phyloP scores from a whole-genome alignment of 2,888 invertebrate species.

The Cataglyphis albicans region DNA sequence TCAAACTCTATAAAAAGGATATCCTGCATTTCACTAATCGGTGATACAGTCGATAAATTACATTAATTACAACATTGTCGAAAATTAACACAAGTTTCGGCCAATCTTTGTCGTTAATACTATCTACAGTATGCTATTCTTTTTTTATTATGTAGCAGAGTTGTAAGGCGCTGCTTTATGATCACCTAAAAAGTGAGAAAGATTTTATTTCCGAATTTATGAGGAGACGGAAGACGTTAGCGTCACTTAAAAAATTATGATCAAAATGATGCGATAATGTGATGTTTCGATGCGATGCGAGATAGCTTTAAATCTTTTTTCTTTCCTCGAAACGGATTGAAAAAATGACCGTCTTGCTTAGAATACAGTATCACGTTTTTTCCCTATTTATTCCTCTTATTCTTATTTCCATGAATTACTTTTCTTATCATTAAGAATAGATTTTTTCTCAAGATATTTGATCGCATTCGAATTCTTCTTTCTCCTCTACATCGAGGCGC shows the following conservation, averaged over 20 bases:
- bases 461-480: background rate
- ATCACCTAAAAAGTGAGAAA: background rate
- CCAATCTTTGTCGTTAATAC: background rate
- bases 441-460: background rate
- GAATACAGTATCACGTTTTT: background rate
- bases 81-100: background rate
- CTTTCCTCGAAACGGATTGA: background rate
- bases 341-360: background rate
- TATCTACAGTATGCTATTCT: background rate
- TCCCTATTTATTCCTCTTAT: background rate
- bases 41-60: conserved; percentile 78
- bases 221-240: background rate
- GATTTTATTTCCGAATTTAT: background rate
- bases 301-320: background rate
- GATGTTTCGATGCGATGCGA: background rate
- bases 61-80: conserved; percentile 29
- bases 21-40: conserved; percentile 72
- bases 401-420: background rate
- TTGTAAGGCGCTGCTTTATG: background rate
- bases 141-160: background rate
- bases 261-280: background rate
- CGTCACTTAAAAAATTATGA: background rate
- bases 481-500: background rate
- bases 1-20: conserved; percentile 63
- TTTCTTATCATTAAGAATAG: background rate